Evolutionary conservation across 2,113 vertebrate genomes (phyloP).

Genomic region (Sialia sialis): DNA sequence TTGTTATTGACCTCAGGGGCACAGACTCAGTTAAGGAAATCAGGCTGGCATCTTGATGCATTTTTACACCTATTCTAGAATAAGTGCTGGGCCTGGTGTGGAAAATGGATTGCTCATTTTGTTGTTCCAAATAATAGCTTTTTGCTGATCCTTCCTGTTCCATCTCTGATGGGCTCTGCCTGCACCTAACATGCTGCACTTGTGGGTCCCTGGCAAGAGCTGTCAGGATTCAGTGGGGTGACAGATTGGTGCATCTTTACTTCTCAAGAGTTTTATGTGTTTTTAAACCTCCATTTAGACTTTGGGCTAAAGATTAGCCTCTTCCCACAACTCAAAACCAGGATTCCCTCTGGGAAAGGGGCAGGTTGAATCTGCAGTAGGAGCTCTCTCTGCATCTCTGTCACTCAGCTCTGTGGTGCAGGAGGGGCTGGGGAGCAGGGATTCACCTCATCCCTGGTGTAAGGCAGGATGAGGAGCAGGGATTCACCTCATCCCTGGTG

Average conservation of each 20-base stretch:
- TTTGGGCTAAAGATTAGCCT: background rate
- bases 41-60: background rate
- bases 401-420: background rate
- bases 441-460: background rate
- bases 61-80: background rate
- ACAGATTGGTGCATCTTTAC: background rate
- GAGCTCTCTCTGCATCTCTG: background rate
- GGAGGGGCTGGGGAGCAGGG: background rate
- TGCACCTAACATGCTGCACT: background rate
- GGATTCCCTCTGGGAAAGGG: background rate
- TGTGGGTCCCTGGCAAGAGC: background rate
- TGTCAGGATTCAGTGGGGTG: rapidly evolving
- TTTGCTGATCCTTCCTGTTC: background rate
- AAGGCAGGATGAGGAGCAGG: background rate
- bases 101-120: background rate
- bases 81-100: background rate
- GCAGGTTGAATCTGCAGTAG: background rate
- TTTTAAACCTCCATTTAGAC: background rate
- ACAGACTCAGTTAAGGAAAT: background rate
- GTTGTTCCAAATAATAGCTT: background rate
- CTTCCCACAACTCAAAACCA: background rate
- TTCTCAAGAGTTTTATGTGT: background rate
- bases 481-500: background rate
- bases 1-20: background rate
- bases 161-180: background rate